Conservation (phyloP, 2,888 invertebrate genomes). For the Trachelus tabidus region DNA sequence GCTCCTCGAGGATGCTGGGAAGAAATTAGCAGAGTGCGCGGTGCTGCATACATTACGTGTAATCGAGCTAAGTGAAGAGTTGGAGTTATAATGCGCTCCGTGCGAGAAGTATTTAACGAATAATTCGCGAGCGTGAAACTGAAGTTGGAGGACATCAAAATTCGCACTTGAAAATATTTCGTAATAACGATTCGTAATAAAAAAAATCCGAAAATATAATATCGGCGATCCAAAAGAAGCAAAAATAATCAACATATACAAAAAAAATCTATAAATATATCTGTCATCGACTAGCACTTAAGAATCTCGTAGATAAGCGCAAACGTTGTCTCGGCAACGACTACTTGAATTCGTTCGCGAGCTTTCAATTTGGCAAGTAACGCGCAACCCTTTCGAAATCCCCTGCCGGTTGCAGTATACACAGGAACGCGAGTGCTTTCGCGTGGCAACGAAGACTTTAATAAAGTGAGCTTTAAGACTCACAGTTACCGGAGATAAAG, state of each 20-base stretch:
- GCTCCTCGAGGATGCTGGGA: neutral
- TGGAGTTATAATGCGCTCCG: neutral
- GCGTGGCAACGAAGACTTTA: constrained; percentile 48
- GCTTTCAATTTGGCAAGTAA: constrained; percentile 45
- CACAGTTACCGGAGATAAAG: constrained; percentile 50
- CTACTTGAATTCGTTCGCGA: constrained; percentile 20
- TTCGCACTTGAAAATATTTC: neutral
- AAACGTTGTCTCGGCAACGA: too few species aligned
- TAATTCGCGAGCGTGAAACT: neutral
- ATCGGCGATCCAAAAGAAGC: too few species aligned
- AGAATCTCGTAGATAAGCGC: too few species aligned
- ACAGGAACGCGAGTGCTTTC: neutral
- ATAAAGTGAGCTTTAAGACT: constrained; percentile 58
- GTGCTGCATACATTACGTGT: neutral
- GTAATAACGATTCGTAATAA: too few species aligned
- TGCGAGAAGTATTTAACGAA: neutral
- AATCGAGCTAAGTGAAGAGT: constrained; percentile 1
- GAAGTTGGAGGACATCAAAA: neutral
- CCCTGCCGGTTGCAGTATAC: neutral
- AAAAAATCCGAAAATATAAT: too few species aligned
- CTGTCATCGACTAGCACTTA: too few species aligned
- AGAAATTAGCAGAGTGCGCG: neutral
- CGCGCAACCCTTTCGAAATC: constrained; percentile 28
- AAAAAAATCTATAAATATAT: too few species aligned
- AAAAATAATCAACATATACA: too few species aligned